These are phyloP conservation scores for Thecocarcelia acutangulata DNA, from an alignment of 2,888 invertebrate species.

Conservation along the genomic window DNA sequence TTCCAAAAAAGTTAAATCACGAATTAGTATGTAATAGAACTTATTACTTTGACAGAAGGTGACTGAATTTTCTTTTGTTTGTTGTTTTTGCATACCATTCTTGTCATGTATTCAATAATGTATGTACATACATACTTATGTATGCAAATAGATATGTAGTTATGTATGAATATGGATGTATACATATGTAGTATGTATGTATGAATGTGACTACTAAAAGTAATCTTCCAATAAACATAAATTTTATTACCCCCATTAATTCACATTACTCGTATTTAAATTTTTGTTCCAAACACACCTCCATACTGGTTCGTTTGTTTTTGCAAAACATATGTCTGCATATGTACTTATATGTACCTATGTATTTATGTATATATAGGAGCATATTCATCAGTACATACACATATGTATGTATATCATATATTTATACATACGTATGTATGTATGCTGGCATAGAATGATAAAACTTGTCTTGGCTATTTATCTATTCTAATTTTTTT, in stretches of 20 bases:
- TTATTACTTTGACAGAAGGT: too few species aligned
- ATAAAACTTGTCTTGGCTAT: constrained; percentile 4
- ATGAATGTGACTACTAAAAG: constrained; percentile 28
- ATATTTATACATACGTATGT: background rate
- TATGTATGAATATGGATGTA: too few species aligned
- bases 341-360: background rate
- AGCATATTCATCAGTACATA: constrained; percentile 5
- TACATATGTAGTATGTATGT: background rate
- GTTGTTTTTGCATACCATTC: background rate
- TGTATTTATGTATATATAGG: background rate
- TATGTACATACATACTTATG: background rate
- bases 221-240: constrained; percentile 46
- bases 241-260: background rate
- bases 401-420: too few species aligned
- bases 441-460: background rate
- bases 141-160: too few species aligned
- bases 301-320: background rate
- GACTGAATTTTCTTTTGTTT: background rate
- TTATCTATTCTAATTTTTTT: too few species aligned
- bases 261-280: constrained; percentile 17
- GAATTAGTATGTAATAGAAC: background rate
- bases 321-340: background rate
- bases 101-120: too few species aligned
- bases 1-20: constrained; percentile 17
- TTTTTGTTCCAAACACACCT: background rate